These are phyloP conservation scores for Lophura swinhoii DNA, from an alignment of 2,797 vertebrate species.

Conservation along the genomic window DNA sequence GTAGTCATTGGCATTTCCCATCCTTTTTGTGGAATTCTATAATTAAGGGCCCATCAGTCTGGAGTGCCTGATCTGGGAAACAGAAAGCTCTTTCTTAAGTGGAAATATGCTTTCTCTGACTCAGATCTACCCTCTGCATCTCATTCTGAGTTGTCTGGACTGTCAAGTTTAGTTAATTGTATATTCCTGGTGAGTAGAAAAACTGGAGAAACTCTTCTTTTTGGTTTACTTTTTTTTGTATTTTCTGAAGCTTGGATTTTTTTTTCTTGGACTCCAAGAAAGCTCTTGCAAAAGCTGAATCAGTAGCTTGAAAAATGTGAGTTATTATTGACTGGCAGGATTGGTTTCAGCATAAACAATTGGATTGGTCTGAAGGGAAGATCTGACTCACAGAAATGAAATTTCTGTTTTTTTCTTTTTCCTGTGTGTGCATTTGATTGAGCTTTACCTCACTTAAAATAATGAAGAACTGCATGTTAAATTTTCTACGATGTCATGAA, in stretches of 20 bases:
- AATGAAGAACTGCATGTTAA: conserved; percentile 67
- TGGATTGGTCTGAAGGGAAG: conserved; percentile 51
- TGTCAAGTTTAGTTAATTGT: conserved; percentile 64
- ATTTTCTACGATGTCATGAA: conserved; percentile 70
- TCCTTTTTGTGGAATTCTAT: conserved; percentile 56
- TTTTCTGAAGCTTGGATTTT: conserved; percentile 48
- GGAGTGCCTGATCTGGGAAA: conserved; percentile 51
- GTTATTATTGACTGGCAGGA: conserved; percentile 68
- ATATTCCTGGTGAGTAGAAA: conserved; percentile 41
- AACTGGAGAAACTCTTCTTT: conserved; percentile 9
- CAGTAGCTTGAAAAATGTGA: conserved; percentile 53
- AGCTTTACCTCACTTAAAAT: conserved; percentile 71
- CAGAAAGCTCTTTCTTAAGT: conserved; percentile 55
- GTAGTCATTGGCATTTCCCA: conserved; percentile 58
- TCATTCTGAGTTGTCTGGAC: conserved; percentile 59
- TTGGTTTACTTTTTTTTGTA: conserved; percentile 4
- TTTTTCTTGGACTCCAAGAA: conserved; percentile 55
- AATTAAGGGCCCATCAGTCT: conserved; percentile 72
- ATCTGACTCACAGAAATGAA: conserved; percentile 46
- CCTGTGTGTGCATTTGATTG: conserved; percentile 56
- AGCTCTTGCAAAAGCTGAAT: conserved; percentile 31
- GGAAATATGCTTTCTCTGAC: conserved; percentile 63
- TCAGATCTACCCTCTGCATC: conserved; percentile 61
- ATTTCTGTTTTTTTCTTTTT: conserved; percentile 8
- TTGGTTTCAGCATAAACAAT: conserved; percentile 68